Percentiles rank a stretch among this genome's conserved stretches.
Conservation (phyloP, 2,797 vertebrate genomes). For the Cryptoblepharus egeriae region DNA sequence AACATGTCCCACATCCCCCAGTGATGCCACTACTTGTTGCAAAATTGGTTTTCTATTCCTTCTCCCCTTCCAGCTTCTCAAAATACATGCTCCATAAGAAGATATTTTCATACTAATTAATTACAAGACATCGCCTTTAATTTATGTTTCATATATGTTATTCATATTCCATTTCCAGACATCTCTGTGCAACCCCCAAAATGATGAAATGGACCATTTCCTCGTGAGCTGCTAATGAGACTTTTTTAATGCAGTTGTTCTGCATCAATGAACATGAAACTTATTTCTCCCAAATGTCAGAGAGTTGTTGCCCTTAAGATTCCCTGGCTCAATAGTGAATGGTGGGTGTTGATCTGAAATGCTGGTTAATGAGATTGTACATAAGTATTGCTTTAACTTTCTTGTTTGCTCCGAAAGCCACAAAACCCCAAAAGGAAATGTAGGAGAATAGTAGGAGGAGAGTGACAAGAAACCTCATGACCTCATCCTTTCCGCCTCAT, state of each 20-base stretch:
- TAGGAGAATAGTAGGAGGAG: conserved; percentile 77
- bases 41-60: background rate
- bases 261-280: background rate
- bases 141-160: background rate
- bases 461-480: conserved; percentile 75
- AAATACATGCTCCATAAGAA: background rate
- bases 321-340: background rate
- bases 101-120: background rate
- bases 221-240: background rate
- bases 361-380: conserved; percentile 71
- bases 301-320: conserved; percentile 22
- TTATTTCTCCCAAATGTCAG: conserved; percentile 17
- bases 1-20: no score
- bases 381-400: conserved; percentile 74
- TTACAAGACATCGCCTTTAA: background rate
- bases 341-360: conserved; percentile 38
- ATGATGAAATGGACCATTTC: background rate
- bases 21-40: no score
- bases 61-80: background rate
- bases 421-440: conserved; percentile 80
- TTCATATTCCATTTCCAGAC: background rate
- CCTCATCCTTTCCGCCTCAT: conserved; percentile 70
- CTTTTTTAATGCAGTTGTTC: background rate
- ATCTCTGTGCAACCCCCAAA: background rate
- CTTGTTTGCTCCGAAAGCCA: conserved; percentile 74